Percentiles rank a stretch among this genome's conserved stretches.
Evolutionary conservation across 2,797 vertebrate species (phyloP).

Genomic region (Ctenochaetus hawaiiensis): DNA sequence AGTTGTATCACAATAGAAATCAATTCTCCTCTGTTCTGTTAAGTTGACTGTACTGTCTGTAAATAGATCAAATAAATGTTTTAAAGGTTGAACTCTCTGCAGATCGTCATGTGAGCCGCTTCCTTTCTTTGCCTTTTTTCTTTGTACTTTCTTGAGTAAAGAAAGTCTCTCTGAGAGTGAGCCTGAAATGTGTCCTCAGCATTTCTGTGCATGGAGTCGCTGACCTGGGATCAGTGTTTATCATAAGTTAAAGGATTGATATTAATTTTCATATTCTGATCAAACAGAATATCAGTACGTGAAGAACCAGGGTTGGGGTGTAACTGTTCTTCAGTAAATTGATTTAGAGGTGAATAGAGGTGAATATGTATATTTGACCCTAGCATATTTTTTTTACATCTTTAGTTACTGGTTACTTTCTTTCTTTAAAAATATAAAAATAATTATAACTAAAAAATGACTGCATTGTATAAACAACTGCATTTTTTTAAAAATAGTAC

Average conservation of each 20-base stretch:
- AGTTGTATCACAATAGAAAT: conserved; percentile 65
- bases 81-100: conserved; percentile 68
- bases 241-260: conserved; percentile 10
- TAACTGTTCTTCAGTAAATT: too few relatives aligned
- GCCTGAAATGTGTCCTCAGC: not conserved
- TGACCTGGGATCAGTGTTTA: not conserved
- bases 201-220: not conserved
- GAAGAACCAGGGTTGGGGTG: not conserved
- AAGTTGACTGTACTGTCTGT: conserved; percentile 78
- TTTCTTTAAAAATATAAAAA: not conserved
- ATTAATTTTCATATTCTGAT: not conserved
- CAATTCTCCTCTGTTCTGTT: conserved; percentile 68
- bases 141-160: not conserved
- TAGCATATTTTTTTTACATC: not conserved
- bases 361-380: not conserved
- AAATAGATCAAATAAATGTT: conserved; percentile 86
- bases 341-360: not conserved
- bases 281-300: not conserved
- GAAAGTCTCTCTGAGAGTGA: not conserved
- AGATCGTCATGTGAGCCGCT: conserved; percentile 54
- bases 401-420: not conserved
- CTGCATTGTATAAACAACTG: too few relatives aligned
- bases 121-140: conserved; percentile 41
- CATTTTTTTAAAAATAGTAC: too few relatives aligned
- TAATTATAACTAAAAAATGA: too few relatives aligned